Conservation (phyloP, 2,113 vertebrate genomes). For the Larimichthys crocea region DNA sequence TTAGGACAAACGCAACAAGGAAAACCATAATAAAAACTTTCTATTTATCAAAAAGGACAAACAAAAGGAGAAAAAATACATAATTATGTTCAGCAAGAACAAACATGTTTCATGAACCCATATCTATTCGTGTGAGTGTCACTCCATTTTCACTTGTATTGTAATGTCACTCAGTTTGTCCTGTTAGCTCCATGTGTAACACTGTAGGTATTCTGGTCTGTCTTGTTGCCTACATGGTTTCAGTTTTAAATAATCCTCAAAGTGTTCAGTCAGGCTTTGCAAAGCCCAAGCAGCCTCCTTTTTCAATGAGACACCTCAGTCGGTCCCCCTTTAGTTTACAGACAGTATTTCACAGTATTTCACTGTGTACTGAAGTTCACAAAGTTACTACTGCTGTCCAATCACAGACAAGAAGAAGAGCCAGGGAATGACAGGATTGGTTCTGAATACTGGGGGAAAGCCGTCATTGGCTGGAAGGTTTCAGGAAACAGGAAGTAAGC, state of each 20-base stretch:
- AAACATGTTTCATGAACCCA: conserved; percentile 58
- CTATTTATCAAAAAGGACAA: conserved; percentile 66
- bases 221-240: conserved; percentile 38
- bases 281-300: conserved; percentile 41
- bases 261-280: conserved; percentile 43
- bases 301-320: conserved; percentile 36
- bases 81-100: conserved; percentile 44
- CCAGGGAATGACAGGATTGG: conserved; percentile 47
- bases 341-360: conserved; percentile 38
- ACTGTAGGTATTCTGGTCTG: conserved; percentile 21
- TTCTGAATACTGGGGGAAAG: conserved; percentile 55
- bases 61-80: conserved; percentile 40
- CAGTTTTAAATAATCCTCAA: conserved; percentile 54
- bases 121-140: conserved; percentile 35
- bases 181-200: conserved; percentile 33
- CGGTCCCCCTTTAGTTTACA: conserved; percentile 32
- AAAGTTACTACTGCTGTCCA: conserved; percentile 51
- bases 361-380: conserved; percentile 48
- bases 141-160: conserved; percentile 21
- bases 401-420: conserved; percentile 50
- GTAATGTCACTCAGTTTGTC: conserved; percentile 37
- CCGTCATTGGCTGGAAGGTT: conserved; percentile 57
- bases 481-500: conserved; percentile 67
- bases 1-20: conserved; percentile 17
- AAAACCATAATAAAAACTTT: conserved; percentile 49